These are phyloP conservation scores for Dioctria linearis DNA, from an alignment of 2,888 invertebrate species.

Conservation along the genomic window DNA sequence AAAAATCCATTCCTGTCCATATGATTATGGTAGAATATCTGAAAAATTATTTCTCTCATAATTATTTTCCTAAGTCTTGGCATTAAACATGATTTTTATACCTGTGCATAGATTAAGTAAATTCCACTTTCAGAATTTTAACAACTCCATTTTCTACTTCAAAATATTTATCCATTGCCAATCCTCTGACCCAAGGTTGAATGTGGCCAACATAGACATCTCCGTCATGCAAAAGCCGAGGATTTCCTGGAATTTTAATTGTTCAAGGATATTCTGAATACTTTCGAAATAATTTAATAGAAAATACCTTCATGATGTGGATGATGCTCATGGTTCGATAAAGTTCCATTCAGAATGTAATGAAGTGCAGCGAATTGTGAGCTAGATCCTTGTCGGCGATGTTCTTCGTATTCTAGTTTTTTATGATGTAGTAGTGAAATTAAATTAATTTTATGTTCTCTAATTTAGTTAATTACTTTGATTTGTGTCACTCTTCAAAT, in stretches of 20 bases:
- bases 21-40: conserved; percentile 85
- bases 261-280: neutral
- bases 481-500: neutral
- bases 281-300: neutral
- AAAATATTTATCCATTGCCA: conserved; percentile 20
- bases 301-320: conserved; percentile 16
- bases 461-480: neutral
- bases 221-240: conserved; percentile 26
- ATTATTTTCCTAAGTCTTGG: no score
- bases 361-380: conserved; percentile 16
- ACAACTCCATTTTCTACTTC: conserved; percentile 28
- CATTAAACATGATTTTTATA: neutral
- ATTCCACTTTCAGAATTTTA: conserved; percentile 32
- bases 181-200: conserved; percentile 8
- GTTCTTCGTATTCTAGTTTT: conserved; percentile 3
- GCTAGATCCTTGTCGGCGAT: neutral
- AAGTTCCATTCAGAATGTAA: conserved; percentile 24
- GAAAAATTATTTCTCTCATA: conserved; percentile 57
- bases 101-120: conserved; percentile 45
- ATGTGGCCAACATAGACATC: conserved; percentile 30
- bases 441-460: no score
- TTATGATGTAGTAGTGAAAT: no score
- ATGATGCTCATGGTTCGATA: neutral
- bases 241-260: conserved; percentile 20
- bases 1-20: conserved; percentile 85